These are phyloP conservation scores for Thaleichthys pacificus DNA, from an alignment of 2,797 vertebrate genomes.

Conservation along the genomic window DNA sequence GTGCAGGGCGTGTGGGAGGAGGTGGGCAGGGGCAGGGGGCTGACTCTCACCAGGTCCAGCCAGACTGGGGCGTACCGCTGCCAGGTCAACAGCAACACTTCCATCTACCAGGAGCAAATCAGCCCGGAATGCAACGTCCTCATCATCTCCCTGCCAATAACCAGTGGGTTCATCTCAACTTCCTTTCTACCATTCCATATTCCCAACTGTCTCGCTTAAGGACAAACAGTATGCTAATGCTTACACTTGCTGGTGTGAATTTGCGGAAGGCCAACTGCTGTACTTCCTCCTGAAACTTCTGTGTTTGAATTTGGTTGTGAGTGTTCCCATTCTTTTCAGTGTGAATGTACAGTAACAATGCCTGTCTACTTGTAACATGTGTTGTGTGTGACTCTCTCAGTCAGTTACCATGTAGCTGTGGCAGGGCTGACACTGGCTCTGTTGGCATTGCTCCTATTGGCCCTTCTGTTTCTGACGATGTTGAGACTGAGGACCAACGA, in stretches of 20 bases:
- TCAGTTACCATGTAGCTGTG: neutral
- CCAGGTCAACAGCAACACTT: fast-evolving
- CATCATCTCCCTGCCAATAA: constrained; percentile 38
- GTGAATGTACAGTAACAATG: neutral
- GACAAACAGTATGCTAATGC: too few species aligned
- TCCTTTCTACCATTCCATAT: neutral
- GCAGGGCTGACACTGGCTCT: neutral
- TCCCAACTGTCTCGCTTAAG: too few species aligned
- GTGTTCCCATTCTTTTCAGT: neutral
- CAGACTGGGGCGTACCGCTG: constrained; percentile 64
- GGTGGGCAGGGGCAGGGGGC: fast-evolving
- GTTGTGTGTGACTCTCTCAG: neutral
- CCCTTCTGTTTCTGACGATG: neutral
- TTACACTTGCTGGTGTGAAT: too few species aligned
- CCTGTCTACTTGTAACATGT: neutral
- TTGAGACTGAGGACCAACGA: neutral
- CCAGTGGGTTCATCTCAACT: constrained; percentile 40
- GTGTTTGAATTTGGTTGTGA: too few species aligned
- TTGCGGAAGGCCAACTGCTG: too few species aligned
- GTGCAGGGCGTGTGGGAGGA: constrained; percentile 3
- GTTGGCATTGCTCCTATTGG: neutral
- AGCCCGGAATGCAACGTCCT: constrained; percentile 32
- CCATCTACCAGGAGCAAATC: fast-evolving
- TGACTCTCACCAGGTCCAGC: constrained; percentile 47
- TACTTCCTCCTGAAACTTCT: too few species aligned